These are phyloP conservation scores for Penaeus indicus DNA, from an alignment of 1,140 invertebrate species.

Conservation along the genomic window DNA sequence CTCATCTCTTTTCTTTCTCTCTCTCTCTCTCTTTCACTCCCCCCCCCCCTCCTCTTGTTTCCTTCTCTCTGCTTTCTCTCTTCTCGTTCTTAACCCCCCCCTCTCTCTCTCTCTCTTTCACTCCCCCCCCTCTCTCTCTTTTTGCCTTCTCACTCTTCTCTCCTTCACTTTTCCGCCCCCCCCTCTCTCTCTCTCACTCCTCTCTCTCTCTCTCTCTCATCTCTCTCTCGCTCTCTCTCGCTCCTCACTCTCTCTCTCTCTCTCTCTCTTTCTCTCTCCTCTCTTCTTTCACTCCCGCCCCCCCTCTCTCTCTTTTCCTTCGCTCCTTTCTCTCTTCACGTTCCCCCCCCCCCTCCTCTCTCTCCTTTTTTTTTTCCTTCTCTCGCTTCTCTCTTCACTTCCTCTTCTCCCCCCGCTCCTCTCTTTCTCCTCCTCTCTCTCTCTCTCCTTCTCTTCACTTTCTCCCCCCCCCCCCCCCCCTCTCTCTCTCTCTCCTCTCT, in stretches of 20 bases:
- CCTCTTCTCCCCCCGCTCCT: not conserved
- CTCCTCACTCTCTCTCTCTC: not conserved
- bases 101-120: no score
- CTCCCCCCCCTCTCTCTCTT: no score
- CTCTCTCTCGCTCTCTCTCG: no score
- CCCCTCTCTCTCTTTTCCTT: not conserved
- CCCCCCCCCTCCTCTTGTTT: no score
- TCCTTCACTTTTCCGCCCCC: not conserved
- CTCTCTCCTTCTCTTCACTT: not conserved
- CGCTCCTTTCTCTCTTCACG: not conserved
- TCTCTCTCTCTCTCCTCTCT: not conserved
- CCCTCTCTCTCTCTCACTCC: not conserved
- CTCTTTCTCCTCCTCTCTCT: not conserved
- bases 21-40: no score
- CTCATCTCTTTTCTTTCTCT: no score
- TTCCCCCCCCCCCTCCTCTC: not conserved
- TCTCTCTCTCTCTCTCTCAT: not conserved
- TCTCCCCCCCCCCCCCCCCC: not conserved
- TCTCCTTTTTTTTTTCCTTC: not conserved
- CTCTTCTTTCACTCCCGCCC: not conserved
- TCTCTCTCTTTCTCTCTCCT: not conserved
- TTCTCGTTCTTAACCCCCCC: no score
- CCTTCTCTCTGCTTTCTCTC: no score
- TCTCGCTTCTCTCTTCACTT: not conserved
- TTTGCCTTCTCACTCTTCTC: not conserved